Conservation (phyloP, 2,113 vertebrate species). For the Poecile atricapillus region DNA sequence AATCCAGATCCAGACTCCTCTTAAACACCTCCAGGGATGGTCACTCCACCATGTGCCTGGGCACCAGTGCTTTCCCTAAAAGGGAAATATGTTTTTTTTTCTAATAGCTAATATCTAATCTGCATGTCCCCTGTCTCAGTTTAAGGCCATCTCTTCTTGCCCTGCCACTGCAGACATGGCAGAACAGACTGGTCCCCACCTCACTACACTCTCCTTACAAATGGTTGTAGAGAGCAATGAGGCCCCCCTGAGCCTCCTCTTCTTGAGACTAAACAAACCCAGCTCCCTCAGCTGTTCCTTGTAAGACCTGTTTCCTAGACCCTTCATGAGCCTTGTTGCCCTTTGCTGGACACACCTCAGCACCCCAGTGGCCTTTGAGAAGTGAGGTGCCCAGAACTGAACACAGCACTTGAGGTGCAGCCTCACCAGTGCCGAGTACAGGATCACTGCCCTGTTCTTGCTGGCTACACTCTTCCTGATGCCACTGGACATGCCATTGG, state of each 20-base stretch:
- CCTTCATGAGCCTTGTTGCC: neutral
- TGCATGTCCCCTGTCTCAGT: neutral
- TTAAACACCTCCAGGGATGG: neutral
- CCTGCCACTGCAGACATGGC: neutral
- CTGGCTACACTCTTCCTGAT: neutral
- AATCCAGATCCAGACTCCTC: neutral
- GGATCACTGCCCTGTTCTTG: neutral
- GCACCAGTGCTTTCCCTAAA: neutral
- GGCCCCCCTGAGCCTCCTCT: neutral
- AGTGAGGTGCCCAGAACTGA: neutral
- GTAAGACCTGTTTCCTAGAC: neutral
- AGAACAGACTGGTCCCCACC: neutral
- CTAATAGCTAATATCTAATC: neutral
- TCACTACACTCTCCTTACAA: neutral
- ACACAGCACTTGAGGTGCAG: neutral
- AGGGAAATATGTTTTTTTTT: neutral
- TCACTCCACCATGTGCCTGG: neutral
- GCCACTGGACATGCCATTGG: neutral
- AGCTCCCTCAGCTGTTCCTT: neutral
- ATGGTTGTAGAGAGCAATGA: neutral
- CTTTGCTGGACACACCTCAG: accelerated
- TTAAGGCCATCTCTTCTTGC: neutral
- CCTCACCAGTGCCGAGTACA: accelerated
- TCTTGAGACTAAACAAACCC: neutral
- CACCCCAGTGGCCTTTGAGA: neutral